Evolutionary conservation across 2,888 invertebrate genomes (phyloP).

Genomic region (Aleiodes leptofemur): DNA sequence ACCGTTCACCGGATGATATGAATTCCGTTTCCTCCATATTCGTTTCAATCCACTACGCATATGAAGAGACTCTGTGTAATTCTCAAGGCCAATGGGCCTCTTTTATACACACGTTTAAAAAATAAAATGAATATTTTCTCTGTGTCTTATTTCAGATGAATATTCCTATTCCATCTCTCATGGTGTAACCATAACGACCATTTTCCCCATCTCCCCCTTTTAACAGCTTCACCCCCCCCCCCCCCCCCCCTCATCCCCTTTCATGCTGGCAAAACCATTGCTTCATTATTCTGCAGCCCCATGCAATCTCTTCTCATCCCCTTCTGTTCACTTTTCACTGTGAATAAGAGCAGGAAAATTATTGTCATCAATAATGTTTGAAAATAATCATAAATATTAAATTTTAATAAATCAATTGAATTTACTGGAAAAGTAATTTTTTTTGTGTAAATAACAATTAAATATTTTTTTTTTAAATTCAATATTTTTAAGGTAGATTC

Average conservation of each 20-base stretch:
- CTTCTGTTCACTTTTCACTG: not conserved
- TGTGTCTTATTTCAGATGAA: constrained; percentile 10
- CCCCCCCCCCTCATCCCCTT: not conserved
- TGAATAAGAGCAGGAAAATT: not conserved
- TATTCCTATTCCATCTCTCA: not conserved
- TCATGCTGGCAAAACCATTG: not conserved
- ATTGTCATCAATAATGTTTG: not conserved
- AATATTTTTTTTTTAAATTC: no score
- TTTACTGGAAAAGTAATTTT: no score
- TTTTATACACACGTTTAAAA: not conserved
- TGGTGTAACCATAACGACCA: constrained; percentile 32
- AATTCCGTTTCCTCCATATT: constrained; percentile 8
- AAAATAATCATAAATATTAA: no score
- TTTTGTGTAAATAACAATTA: no score
- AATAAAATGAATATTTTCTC: not conserved
- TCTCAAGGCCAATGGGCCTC: constrained; percentile 15
- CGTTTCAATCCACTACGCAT: constrained; percentile 12
- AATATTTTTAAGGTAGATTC: no score
- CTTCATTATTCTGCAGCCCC: constrained; percentile 33
- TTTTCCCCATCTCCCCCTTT: not conserved
- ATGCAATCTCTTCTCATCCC: constrained; percentile 16
- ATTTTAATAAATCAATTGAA: no score
- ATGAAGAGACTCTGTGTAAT: not conserved
- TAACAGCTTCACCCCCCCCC: not conserved
- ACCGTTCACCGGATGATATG: constrained; percentile 32